Base-by-base conservation (phyloP, 1,140 invertebrate species). In the Acromyrmex echinatior region DNA sequence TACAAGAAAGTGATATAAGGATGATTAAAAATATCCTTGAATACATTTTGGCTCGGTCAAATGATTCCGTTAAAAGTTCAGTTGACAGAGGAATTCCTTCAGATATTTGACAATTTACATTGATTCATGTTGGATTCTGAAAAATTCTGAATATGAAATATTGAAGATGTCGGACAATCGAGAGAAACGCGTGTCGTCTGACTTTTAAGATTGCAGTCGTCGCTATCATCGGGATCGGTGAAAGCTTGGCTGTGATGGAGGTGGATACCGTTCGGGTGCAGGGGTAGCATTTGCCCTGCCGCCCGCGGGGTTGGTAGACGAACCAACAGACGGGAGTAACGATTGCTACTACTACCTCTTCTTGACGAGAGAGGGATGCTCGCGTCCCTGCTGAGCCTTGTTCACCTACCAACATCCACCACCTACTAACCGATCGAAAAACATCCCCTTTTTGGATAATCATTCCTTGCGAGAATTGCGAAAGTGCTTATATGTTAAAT, bases 361-460 rank as follows among this genome's bases (percentile, higher is more conserved):
- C 49, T 31, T 49, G 77, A 58, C 81, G 77, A 82, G 81, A 73
- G 53, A 73, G 68, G 25, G 80, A 84, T 74, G 70, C 66, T 86
- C 63, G 88, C 87, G 68, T 74, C 88, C 89, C 73, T 73, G 62
- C 28, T 65, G 71, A 39, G 58, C 73, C 86, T 25, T 66, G 35
- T 16, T 70, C 39, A 25, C 56, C 80, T 51, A 39, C 76, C 45
- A 56, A 70, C 73, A 85, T 49, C 78, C 25, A 82, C 62, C 68
- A 56, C 70, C 73, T 93, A 93, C 91, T 93, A 90, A 90, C 88
- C 91, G 70, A 88, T 65, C 88, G 74, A 82, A 93, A 93, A 92
- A 94, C 91, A 93, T 94, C 87, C 85, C 87, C 80, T 86, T 74
- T 49, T 60, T 56, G 25, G 49, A 49, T 21, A 70, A 25, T 73